These are phyloP conservation scores for Hyperoplus immaculatus DNA, from an alignment of 2,797 vertebrate species.

Conservation along the genomic window DNA sequence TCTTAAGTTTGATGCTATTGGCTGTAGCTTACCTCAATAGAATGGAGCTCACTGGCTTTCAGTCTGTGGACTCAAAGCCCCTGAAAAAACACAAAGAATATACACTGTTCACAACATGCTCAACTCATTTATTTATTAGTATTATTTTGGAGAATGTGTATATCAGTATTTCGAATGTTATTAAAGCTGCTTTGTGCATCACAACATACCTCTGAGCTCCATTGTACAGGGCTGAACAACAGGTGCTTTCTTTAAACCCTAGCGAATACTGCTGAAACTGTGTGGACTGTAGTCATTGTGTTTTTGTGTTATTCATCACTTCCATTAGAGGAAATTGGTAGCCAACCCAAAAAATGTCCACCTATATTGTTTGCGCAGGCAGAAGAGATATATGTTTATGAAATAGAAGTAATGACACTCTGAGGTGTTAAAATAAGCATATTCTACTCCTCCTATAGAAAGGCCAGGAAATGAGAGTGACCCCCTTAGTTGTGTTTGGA, in stretches of 20 bases:
- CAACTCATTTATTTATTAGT: neutral
- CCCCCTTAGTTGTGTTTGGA: conserved; percentile 10
- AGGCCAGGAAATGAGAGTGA: conserved; percentile 75
- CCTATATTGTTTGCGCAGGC: neutral
- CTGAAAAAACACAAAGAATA: neutral
- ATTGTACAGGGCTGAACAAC: neutral
- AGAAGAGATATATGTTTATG: conserved; percentile 9
- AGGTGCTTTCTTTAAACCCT: conserved; percentile 10
- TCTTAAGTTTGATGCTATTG: conserved; percentile 21
- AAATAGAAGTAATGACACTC: conserved; percentile 22
- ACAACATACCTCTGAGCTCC: neutral
- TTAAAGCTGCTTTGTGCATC: conserved; percentile 12
- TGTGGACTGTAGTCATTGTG: conserved; percentile 8
- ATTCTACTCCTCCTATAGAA: conserved; percentile 15
- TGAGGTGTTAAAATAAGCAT: conserved; percentile 20
- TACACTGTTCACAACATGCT: conserved; percentile 9
- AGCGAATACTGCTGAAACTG: conserved; percentile 7
- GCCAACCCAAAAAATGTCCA: neutral
- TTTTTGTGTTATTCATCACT: conserved; percentile 23
- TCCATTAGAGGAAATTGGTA: conserved; percentile 13
- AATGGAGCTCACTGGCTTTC: conserved; percentile 12
- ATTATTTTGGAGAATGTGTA: conserved; percentile 3
- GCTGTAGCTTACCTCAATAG: conserved; percentile 1
- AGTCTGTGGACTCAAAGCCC: conserved; percentile 10
- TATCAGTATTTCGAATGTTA: neutral